A percentile compares a stretch with the other conserved stretches of the same genome.
Conservation (phyloP, 2,113 vertebrate species). For the Eclectus roratus region DNA sequence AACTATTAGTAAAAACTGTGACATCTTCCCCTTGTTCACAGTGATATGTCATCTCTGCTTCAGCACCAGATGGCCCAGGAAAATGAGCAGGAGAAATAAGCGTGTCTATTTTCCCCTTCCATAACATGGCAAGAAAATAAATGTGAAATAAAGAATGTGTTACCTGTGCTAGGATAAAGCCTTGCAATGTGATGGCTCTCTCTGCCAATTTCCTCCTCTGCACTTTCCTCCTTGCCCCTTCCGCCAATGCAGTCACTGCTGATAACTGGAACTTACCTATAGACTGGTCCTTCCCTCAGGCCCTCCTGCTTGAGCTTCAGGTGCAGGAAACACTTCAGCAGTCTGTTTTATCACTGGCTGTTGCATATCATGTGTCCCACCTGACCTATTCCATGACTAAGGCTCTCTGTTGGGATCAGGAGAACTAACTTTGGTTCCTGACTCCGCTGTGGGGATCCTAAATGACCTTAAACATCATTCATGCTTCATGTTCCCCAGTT, state of each 20-base stretch:
- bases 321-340: not conserved
- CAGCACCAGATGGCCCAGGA: constrained; percentile 65
- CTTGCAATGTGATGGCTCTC: not conserved
- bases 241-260: not conserved
- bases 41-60: constrained; percentile 63
- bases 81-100: constrained; percentile 69
- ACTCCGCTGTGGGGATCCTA: not conserved
- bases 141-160: constrained; percentile 27
- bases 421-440: not conserved
- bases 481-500: rapidly evolving
- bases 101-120: constrained; percentile 39
- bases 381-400: not conserved
- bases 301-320: not conserved
- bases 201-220: not conserved
- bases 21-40: constrained; percentile 65
- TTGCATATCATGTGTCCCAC: not conserved
- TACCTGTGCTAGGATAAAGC: constrained; percentile 55
- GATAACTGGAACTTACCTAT: not conserved
- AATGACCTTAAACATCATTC: not conserved
- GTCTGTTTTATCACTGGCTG: not conserved
- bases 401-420: not conserved
- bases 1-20: constrained; percentile 67
- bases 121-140: constrained; percentile 20
- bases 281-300: not conserved
- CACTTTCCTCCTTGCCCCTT: not conserved